These are phyloP conservation scores for Oreamnos americanus DNA, from an alignment of 2,113 vertebrate genomes.

Conservation along the genomic window DNA sequence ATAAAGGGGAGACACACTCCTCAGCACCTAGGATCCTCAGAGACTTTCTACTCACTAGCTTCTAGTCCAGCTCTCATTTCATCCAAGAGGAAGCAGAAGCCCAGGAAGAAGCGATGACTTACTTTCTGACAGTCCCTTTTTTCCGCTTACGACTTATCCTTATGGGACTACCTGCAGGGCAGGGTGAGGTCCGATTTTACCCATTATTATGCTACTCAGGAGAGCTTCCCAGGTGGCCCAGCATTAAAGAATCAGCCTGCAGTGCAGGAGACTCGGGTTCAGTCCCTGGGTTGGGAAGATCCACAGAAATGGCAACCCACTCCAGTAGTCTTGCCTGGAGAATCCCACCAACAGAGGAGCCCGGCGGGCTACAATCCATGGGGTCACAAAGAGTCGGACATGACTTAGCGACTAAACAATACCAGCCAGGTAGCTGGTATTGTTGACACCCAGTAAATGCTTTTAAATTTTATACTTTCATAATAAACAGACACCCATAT, in stretches of 20 bases:
- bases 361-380: background rate
- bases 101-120: background rate
- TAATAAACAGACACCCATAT: background rate
- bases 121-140: background rate
- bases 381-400: background rate
- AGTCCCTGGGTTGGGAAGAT: background rate
- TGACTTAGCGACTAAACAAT: background rate
- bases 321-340: background rate
- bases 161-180: background rate
- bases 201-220: background rate
- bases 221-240: background rate
- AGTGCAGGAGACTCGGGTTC: background rate
- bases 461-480: conserved; percentile 11
- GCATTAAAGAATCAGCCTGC: background rate
- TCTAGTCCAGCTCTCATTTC: conserved; percentile 14
- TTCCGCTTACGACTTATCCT: background rate
- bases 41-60: background rate
- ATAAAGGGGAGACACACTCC: background rate
- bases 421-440: background rate
- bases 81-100: background rate
- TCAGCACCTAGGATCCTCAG: background rate
- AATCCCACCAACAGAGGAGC: background rate
- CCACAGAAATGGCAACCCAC: background rate
- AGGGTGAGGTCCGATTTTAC: background rate
- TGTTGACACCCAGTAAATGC: background rate